Evolutionary conservation across 2,113 vertebrate species (phyloP).

Genomic region (Chaenocephalus aceratus): DNA sequence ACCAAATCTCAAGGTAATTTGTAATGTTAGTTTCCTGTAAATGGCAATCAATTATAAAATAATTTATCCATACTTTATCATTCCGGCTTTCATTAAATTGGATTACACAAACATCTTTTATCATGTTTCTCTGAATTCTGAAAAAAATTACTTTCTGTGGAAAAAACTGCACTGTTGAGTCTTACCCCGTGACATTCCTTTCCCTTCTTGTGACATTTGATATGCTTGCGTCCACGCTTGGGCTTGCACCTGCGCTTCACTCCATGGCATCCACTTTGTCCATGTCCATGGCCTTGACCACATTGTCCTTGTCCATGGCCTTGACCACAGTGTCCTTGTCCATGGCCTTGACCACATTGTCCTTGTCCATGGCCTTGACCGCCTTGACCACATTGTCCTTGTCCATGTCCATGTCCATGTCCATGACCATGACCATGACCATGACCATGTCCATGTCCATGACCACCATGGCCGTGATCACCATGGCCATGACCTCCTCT

Average conservation of each 20-base stretch:
- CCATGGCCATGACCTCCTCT: not conserved
- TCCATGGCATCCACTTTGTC: not conserved
- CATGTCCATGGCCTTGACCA: not conserved
- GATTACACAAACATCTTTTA: not conserved
- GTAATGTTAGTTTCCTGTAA: not conserved
- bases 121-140: not conserved
- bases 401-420: not conserved
- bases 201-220: conserved; percentile 69
- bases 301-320: not conserved
- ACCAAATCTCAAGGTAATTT: not conserved
- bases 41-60: not conserved
- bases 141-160: not conserved
- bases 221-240: conserved; percentile 52
- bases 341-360: not conserved
- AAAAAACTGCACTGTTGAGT: not conserved
- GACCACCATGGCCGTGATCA: accelerated
- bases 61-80: too few relatives aligned
- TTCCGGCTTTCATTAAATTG: too few relatives aligned
- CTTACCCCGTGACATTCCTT: conserved; percentile 65
- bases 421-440: conserved; percentile 8
- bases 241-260: not conserved
- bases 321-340: not conserved
- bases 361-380: not conserved
- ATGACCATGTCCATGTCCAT: not conserved
- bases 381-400: not conserved